phyloP scores from a whole-genome alignment of 2,888 invertebrate species.

The Prenolepis imparis region DNA sequence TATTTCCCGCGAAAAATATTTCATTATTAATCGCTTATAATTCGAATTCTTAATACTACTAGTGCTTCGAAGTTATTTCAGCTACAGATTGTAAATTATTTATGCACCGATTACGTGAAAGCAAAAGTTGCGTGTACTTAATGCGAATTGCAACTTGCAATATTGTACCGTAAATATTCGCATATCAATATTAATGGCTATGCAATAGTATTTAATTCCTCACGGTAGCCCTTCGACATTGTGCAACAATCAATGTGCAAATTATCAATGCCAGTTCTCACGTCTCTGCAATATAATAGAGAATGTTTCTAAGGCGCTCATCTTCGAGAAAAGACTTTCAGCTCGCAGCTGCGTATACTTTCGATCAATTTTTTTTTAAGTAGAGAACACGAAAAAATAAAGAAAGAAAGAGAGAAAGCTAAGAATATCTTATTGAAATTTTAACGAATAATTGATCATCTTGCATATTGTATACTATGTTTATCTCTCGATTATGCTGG shows the following conservation, averaged over 20 bases:
- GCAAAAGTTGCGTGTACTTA: constrained; percentile 3
- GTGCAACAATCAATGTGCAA: constrained; percentile 35
- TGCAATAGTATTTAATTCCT: neutral
- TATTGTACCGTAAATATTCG: constrained; percentile 20
- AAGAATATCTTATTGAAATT: neutral
- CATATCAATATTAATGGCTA: constrained; percentile 6
- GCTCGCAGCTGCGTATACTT: neutral
- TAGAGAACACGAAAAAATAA: neutral
- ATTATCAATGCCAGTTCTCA: constrained; percentile 36
- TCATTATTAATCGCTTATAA: no score
- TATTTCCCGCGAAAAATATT: neutral
- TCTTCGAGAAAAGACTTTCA: neutral
- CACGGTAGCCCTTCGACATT: constrained; percentile 1
- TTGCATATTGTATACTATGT: neutral
- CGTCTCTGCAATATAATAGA: neutral
- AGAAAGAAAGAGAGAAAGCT: neutral
- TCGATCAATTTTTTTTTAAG: neutral
- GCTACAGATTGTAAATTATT: neutral
- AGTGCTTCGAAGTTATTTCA: constrained; percentile 12
- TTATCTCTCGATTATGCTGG: neutral
- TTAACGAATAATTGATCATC: neutral
- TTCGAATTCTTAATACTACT: neutral
- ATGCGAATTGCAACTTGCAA: neutral
- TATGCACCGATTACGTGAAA: neutral
- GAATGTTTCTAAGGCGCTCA: neutral